Conservation (phyloP, 2,888 invertebrate species). For the Agrochola lota region DNA sequence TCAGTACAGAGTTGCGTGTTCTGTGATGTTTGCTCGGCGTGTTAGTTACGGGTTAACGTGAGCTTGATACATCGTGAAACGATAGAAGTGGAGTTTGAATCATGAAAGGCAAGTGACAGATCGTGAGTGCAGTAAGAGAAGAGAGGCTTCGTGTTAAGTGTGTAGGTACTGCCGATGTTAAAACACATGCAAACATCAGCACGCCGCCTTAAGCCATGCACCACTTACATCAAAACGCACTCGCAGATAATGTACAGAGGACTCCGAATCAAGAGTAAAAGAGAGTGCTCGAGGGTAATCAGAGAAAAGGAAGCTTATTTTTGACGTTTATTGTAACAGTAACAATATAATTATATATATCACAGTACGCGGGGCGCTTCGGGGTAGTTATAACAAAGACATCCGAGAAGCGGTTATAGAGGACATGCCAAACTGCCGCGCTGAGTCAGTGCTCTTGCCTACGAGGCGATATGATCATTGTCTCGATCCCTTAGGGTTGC, state of each 20-base stretch:
- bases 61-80: conserved; percentile 70
- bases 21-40: conserved; percentile 72
- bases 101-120: conserved; percentile 67
- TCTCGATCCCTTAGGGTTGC: conserved; percentile 75
- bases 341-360: conserved; percentile 87
- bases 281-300: conserved; percentile 80
- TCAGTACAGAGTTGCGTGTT: conserved; percentile 69
- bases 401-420: conserved; percentile 82
- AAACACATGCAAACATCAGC: conserved; percentile 86
- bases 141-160: conserved; percentile 68
- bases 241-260: conserved; percentile 76
- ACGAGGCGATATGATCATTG: conserved; percentile 77
- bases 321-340: conserved; percentile 89
- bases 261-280: conserved; percentile 77
- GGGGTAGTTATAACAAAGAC: conserved; percentile 82
- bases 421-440: conserved; percentile 78
- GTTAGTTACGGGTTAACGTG: conserved; percentile 66
- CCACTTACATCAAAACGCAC: conserved; percentile 85
- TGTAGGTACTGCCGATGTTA: conserved; percentile 73
- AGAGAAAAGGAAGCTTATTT: conserved; percentile 81
- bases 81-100: conserved; percentile 72
- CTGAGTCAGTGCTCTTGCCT: conserved; percentile 81
- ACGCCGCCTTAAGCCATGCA: conserved; percentile 88
- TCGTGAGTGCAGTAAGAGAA: conserved; percentile 76
- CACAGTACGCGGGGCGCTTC: conserved; percentile 91